phyloP scores from a whole-genome alignment of 2,888 invertebrate species.

The Aleiodes alternator region DNA sequence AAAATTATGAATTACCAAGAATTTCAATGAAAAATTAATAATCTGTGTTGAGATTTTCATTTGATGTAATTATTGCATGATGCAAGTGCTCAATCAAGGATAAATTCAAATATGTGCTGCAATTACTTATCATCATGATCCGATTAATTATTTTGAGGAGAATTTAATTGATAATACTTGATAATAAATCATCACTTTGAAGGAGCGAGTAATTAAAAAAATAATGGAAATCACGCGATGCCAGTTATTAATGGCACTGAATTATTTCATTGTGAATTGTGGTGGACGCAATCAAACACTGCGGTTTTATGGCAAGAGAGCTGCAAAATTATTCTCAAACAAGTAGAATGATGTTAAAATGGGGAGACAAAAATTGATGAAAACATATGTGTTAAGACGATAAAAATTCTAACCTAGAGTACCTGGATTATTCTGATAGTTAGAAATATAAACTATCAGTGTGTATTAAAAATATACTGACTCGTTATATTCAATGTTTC shows the following conservation, averaged over 20 bases:
- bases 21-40: not conserved
- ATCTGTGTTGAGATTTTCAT: not conserved
- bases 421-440: not conserved
- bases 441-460: not conserved
- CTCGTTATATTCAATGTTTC: conserved; percentile 47
- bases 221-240: not conserved
- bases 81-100: conserved; percentile 1
- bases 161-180: no score
- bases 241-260: not conserved
- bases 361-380: no score
- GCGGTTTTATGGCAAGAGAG: conserved; percentile 1
- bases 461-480: conserved; percentile 9
- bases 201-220: no score
- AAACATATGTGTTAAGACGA: no score
- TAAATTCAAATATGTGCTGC: not conserved
- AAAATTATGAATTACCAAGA: not conserved
- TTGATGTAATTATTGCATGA: not conserved
- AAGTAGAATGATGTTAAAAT: not conserved
- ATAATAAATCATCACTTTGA: no score
- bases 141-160: not conserved
- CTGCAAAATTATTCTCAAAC: not conserved
- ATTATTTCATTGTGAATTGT: conserved; percentile 19
- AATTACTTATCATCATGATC: not conserved
- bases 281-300: not conserved
- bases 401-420: not conserved